Base-by-base conservation (phyloP, 2,797 vertebrate genomes). In the Alcedo atthis region DNA sequence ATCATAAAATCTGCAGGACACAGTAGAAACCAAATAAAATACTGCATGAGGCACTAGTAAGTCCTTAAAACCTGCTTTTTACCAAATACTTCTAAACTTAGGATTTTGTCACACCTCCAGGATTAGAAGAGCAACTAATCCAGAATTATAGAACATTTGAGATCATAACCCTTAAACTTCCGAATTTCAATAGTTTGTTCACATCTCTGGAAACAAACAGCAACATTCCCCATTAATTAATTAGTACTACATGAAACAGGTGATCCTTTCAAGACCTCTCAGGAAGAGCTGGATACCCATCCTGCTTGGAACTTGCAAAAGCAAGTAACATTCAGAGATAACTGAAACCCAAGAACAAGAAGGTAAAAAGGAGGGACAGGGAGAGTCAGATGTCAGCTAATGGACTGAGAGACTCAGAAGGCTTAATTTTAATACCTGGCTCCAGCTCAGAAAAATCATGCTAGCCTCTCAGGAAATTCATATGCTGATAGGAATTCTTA, bases 401-500 rank as follows among this genome's bases (percentile, higher is more conserved):
- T 77, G 68, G 89, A 82, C 81, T 76, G 69, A 91, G 48, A 83
- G 48, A 85, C 42, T 84, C 61, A 76, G 53, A 71, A 51, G 4
- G 30, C 17, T 85, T 73, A 18, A 84, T 81, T 87, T 85, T 75
- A 88, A 79, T 84, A 89, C 73, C 89, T 83, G 79, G 69, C 89
- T 89, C 70, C 55, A 12, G 57, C 67, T 91, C 46, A 87, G 48
- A 87, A 85, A 83, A 89, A 37, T 73, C 93, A 85, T 46, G 46
- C 55, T 68, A 82, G 40, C 18, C 16, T 76, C 81, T 92, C 80
- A 87, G 87, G 87, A 89, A 90, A 94, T 49, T 85, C 81, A 78
- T 91, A 48, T 2, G 26, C 55, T 75, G 58, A 64, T 24, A 84
- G 62, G 62, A 92, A 90, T 81, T 78, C 85, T 85, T 58, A 43